These are phyloP conservation scores for Fistularia tabacaria DNA, from an alignment of 2,797 vertebrate species.

Conservation along the genomic window DNA sequence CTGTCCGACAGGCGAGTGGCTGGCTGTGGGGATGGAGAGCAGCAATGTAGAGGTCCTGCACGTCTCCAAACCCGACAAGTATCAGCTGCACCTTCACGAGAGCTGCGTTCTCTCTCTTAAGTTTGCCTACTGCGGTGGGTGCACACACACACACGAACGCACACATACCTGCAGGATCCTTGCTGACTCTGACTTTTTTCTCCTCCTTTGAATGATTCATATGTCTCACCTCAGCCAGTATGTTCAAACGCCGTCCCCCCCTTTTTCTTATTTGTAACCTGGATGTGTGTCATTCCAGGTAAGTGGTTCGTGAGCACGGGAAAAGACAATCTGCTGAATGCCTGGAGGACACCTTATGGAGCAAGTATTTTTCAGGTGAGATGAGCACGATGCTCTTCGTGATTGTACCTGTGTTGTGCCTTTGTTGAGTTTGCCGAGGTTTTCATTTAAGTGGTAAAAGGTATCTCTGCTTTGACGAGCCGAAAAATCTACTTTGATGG, in stretches of 20 bases:
- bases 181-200: too few relatives aligned
- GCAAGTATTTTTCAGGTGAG: constrained; percentile 92
- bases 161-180: neutral
- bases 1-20: constrained; percentile 74
- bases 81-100: constrained; percentile 79
- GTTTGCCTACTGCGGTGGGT: constrained; percentile 71
- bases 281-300: constrained; percentile 60
- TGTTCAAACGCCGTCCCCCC: neutral
- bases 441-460: neutral
- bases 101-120: constrained; percentile 77
- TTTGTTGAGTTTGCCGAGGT: neutral
- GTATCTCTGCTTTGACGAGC: too few relatives aligned
- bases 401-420: neutral
- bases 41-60: constrained; percentile 75
- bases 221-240: too few relatives aligned
- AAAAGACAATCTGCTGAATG: constrained; percentile 92
- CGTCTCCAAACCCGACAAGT: constrained; percentile 76
- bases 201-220: too few relatives aligned
- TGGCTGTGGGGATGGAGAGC: constrained; percentile 76
- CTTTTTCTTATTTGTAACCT: neutral
- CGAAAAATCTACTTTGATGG: too few relatives aligned
- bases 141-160: constrained; percentile 1
- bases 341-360: constrained; percentile 90
- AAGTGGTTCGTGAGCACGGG: constrained; percentile 97
- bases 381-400: neutral